Base-by-base conservation (phyloP, 2,113 vertebrate species). In the Larimichthys polyactis region DNA sequence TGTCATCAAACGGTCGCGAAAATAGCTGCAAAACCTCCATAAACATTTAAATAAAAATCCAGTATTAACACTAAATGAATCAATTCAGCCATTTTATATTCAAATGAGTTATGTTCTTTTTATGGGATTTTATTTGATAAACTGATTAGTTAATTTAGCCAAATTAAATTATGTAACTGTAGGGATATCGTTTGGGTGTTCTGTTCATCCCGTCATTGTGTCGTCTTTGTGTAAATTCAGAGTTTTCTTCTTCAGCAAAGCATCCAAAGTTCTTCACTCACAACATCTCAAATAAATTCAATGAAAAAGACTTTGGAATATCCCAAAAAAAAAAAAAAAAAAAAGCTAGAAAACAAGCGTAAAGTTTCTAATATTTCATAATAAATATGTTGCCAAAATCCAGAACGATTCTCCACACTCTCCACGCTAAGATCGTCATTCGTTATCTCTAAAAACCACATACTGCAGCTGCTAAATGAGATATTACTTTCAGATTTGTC, bases 401-500 rank as follows among this genome's bases (percentile, higher is more conserved):
- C 29, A 60, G 11, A 60, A 9, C 40, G 10, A 40, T 15, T 54
- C 67, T 44, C n/a, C 2, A 5, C 48, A 15, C 29, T 11, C 51
- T 55, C 24, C 8, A 22, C 2, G 4, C 32, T 71, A 3, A 44
- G 36, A 19, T 57, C n/a, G 6, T 40, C 20, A 20, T 44, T 71
- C 40, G 58, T 0, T 57, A 49, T 12, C 11, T 43, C 3, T 16
- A 44, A 62, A 44, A 20, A 40, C 36, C 36, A 9, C 69, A 64
- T 15, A 20, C 55, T 75, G 54, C 11, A 57, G 62, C 29, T 32
- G n/a, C 11, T 57, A 24, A 57, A 19, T 20, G 48, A 12, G 24
- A 17, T 67, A 20, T 63, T 48, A 32, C 48, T 57, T 63, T 48
- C 19, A 20, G 8, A 55, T 66, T 52, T 44, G n/a, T 85, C 49